These are phyloP conservation scores for Distichodus sexfasciatus DNA, from an alignment of 2,797 vertebrate species.

Conservation along the genomic window DNA sequence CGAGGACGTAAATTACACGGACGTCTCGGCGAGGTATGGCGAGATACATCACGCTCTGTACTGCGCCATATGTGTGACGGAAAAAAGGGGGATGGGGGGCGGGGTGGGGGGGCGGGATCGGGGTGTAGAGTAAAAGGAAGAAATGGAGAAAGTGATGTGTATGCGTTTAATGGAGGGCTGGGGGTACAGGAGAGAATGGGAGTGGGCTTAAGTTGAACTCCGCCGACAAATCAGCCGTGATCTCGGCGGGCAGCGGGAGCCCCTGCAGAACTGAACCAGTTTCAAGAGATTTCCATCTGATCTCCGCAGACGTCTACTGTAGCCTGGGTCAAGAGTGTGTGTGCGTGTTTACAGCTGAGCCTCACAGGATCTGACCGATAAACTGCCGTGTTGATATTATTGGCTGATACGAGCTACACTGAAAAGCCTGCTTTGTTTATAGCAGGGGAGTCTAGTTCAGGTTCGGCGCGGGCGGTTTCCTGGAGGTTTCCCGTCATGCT, in stretches of 20 bases:
- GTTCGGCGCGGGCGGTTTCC: too few relatives aligned
- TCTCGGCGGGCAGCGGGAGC: slow-evolving; percentile 57
- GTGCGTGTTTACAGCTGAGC: not conserved
- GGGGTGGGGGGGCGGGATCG: not conserved
- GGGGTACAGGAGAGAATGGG: not conserved
- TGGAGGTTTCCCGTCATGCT: too few relatives aligned
- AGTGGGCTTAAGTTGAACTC: not conserved
- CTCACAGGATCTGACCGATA: too few relatives aligned
- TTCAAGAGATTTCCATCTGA: slow-evolving; percentile 48
- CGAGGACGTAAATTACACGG: not conserved
- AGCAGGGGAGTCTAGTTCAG: too few relatives aligned
- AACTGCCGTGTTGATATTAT: too few relatives aligned
- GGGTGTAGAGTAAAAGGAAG: not conserved
- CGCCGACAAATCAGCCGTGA: not conserved
- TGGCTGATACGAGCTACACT: too few relatives aligned
- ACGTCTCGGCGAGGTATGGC: not conserved
- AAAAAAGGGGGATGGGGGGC: not conserved
- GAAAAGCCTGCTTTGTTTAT: too few relatives aligned
- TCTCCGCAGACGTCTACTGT: slow-evolving; percentile 46
- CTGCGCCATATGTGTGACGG: not conserved
- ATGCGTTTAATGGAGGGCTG: not conserved
- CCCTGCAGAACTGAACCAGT: slow-evolving; percentile 63
- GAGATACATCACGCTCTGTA: not conserved
- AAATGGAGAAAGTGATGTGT: not conserved
- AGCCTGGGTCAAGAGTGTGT: slow-evolving; percentile 1